Base-by-base conservation (phyloP, 2,888 invertebrate species). In the Zaprionus bogoriensis region DNA sequence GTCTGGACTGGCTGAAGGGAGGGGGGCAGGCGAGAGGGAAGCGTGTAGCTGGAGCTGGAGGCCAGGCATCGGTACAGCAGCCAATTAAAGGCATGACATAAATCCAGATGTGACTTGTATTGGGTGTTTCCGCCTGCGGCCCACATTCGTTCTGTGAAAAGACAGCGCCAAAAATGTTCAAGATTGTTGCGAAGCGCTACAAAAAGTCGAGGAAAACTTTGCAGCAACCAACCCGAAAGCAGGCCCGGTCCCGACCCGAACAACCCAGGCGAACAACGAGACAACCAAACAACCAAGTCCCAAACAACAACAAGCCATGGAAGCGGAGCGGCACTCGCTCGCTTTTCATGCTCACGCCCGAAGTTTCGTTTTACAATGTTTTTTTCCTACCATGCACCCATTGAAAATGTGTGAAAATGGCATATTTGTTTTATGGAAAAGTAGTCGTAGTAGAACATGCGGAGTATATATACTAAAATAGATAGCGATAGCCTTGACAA, bases 31-130 rank as follows among this genome's bases (percentile, higher is more conserved):
- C 9, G 10, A 9, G 42, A 9, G 23, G 1, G 9, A 2, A 12
- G 42, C n/a, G n/a, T n/a, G n/a, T n/a, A n/a, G n/a, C n/a, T n/a
- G 42, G 25, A 7, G 7, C 12, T n/a, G 14, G 12, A 10, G 27
- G 45, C 27, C 10, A 59, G 41, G 55, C 59, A 77, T 77, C 78
- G 84, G 85, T 76, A 84, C 86, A 82, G 87, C 87, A 90, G 89
- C 90, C 90, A 91, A 91, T 91, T 91, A 91, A 90, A 90, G 88
- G 82, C 87, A 87, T 87, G 89, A 88, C 89, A 91, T 91, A 90
- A 91, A 91, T 91, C 89, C 89, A 89, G 88, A 89, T 89, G 89
- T 86, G 89, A 89, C 90, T 89, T 88, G 89, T 89, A 90, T 89
- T 89, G 91, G 90, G 91, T 89, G 90, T 90, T 90, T 90, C 89